These are phyloP conservation scores for Agrochola litura DNA, from an alignment of 2,888 invertebrate genomes.

Conservation along the genomic window DNA sequence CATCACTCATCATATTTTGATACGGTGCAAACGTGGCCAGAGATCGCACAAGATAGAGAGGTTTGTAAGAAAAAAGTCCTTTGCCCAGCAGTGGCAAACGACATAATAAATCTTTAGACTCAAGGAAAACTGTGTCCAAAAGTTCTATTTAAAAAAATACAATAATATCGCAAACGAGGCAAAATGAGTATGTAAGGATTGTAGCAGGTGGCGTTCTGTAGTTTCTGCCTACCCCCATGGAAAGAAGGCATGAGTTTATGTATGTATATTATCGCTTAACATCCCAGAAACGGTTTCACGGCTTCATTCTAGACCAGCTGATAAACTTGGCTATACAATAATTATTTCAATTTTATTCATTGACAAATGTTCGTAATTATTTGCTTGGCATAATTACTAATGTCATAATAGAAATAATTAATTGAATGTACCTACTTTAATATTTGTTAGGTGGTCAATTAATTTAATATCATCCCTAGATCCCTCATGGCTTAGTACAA, in stretches of 20 bases:
- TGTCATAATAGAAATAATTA: conserved; percentile 50
- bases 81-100: not conserved
- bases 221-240: too few relatives aligned
- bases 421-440: conserved; percentile 28
- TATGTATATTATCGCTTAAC: not conserved
- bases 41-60: not conserved
- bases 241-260: too few relatives aligned
- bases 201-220: too few relatives aligned
- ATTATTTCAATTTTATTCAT: conserved; percentile 27
- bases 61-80: not conserved
- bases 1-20: not conserved
- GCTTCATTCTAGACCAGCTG: not conserved
- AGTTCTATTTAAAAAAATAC: not conserved
- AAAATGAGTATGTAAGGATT: too few relatives aligned
- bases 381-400: conserved; percentile 40
- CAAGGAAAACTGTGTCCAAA: not conserved
- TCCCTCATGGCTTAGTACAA: conserved; percentile 18
- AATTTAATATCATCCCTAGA: conserved; percentile 29
- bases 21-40: not conserved
- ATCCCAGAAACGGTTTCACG: conserved; percentile 7
- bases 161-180: too few relatives aligned
- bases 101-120: not conserved
- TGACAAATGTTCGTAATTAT: conserved; percentile 47
- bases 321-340: conserved; percentile 7
- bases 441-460: conserved; percentile 33